Evolutionary conservation across 2,888 invertebrate genomes (phyloP).

Genomic region (Tipula unca): DNA sequence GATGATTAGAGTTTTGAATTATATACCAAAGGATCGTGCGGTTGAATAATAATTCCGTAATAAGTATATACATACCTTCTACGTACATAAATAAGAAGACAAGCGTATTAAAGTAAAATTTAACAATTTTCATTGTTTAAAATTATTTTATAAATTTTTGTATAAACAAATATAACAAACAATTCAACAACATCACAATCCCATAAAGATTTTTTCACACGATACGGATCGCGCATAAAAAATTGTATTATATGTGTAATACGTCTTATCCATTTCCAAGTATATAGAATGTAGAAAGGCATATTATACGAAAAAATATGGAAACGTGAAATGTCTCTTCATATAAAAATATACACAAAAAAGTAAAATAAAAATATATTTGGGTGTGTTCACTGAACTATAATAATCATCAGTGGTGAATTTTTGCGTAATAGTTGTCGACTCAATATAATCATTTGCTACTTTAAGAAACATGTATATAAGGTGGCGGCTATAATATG

Average conservation of each 20-base stretch:
- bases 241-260: background rate
- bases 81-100: background rate
- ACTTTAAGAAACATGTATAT: background rate
- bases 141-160: background rate
- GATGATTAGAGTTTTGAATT: background rate
- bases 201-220: conserved; percentile 14
- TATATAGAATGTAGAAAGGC: no score
- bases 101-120: background rate
- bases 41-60: background rate
- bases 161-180: background rate
- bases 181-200: background rate
- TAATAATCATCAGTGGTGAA: background rate
- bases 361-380: background rate
- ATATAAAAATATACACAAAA: background rate
- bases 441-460: background rate
- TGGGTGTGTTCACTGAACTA: background rate
- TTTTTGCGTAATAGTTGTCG: background rate
- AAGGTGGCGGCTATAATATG: background rate
- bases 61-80: background rate
- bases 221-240: background rate
- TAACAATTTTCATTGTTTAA: background rate
- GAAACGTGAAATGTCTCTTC: background rate
- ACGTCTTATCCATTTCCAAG: background rate
- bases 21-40: background rate
- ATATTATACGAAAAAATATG: background rate